These are phyloP conservation scores for Tipula confusa DNA, from an alignment of 2,888 invertebrate genomes.

Conservation along the genomic window DNA sequence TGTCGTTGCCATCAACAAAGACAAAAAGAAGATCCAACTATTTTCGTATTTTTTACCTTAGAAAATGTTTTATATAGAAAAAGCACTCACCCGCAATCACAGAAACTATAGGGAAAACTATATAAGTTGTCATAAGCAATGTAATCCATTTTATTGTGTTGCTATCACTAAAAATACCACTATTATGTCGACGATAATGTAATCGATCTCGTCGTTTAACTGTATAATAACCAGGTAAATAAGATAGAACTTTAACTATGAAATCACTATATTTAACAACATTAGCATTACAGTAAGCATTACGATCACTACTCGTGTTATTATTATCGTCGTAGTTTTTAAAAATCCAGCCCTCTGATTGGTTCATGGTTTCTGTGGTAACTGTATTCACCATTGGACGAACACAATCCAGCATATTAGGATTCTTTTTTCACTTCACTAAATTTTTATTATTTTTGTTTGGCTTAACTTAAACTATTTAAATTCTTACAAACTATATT, in stretches of 20 bases:
- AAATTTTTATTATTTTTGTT: not conserved
- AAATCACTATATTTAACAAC: not conserved
- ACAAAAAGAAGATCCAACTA: not conserved
- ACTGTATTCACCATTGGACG: not conserved
- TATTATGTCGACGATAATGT: not conserved
- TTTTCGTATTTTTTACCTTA: not conserved
- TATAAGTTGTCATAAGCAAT: not conserved
- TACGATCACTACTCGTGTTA: not conserved
- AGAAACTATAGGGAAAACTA: conserved; percentile 14
- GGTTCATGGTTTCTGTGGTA: not conserved
- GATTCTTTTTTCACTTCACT: not conserved
- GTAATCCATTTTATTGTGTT: conserved; percentile 13
- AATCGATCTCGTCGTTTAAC: not conserved
- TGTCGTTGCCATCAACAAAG: not conserved
- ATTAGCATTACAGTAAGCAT: not conserved
- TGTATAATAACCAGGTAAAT: not conserved
- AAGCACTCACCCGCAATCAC: conserved; percentile 28
- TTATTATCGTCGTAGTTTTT: not conserved
- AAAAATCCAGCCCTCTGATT: not conserved
- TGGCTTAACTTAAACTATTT: not conserved
- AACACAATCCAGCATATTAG: not conserved
- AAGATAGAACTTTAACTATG: not conserved
- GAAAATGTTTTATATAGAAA: not conserved
- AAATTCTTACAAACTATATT: not conserved
- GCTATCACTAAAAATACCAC: not conserved